A percentile compares a stretch with the other conserved stretches of the same genome.
phyloP scores from a whole-genome alignment of 1,140 invertebrate species.

The Magallana gigas region DNA sequence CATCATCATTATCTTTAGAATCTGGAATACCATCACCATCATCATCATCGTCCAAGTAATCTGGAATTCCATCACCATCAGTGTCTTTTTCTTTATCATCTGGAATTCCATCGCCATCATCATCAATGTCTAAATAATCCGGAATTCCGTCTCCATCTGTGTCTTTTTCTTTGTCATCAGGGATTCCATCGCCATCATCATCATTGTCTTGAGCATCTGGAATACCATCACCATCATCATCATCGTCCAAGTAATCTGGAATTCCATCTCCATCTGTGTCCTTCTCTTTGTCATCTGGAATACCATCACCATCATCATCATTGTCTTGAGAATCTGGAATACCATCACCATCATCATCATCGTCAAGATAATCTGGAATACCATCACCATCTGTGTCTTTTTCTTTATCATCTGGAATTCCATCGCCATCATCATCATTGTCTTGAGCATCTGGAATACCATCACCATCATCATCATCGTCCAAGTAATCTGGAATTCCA shows the following conservation, averaged over 20 bases:
- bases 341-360: slow-evolving; percentile 66
- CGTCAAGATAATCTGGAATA: slow-evolving; percentile 69
- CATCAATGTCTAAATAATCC: slow-evolving; percentile 69
- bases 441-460: slow-evolving; percentile 72
- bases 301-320: slow-evolving; percentile 69
- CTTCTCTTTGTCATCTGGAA: slow-evolving; percentile 65
- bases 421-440: slow-evolving; percentile 70
- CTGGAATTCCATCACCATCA: slow-evolving; percentile 71
- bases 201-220: slow-evolving; percentile 71
- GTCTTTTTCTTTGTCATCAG: slow-evolving; percentile 67
- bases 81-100: slow-evolving; percentile 71
- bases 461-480: slow-evolving; percentile 68
- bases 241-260: slow-evolving; percentile 70
- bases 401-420: slow-evolving; percentile 68
- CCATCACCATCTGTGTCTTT: slow-evolving; percentile 68
- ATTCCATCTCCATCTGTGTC: slow-evolving; percentile 72
- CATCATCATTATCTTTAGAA: slow-evolving; percentile 64
- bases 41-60: slow-evolving; percentile 64
- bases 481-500: slow-evolving; percentile 69
- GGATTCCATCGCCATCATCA: slow-evolving; percentile 72
- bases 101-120: slow-evolving; percentile 72
- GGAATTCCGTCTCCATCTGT: slow-evolving; percentile 73
- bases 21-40: slow-evolving; percentile 77
- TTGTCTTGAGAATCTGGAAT: slow-evolving; percentile 70
- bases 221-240: slow-evolving; percentile 71